Percentiles rank a stretch among this genome's conserved stretches.
Evolutionary conservation across 2,797 vertebrate species (phyloP).

Genomic region (Pampus argenteus): DNA sequence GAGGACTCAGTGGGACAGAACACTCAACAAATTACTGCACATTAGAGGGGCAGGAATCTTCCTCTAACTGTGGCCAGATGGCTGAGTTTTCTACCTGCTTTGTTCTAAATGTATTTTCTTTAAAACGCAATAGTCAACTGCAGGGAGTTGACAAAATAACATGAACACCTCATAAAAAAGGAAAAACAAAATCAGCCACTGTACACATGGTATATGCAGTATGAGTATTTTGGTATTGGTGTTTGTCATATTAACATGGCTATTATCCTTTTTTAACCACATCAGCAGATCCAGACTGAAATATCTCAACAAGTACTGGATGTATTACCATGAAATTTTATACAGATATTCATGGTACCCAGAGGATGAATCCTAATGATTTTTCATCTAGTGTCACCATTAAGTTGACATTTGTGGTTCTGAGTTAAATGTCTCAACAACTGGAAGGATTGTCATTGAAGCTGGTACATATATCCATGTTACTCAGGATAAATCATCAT

Average conservation of each 20-base stretch:
- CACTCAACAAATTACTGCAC: slow-evolving; percentile 66
- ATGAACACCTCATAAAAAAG: neutral
- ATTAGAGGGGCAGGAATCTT: slow-evolving; percentile 43
- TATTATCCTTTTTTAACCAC: slow-evolving; percentile 3
- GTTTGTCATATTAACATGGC: neutral
- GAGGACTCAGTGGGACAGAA: slow-evolving; percentile 57
- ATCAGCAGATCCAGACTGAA: neutral
- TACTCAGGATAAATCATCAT: too few relatives aligned
- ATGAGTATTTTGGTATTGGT: slow-evolving; percentile 8
- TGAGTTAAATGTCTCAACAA: too few relatives aligned
- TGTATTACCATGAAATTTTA: neutral
- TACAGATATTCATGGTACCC: neutral
- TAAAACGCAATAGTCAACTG: slow-evolving; percentile 6
- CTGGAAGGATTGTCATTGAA: too few relatives aligned
- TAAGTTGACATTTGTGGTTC: too few relatives aligned
- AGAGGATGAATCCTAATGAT: neutral
- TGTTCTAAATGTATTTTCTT: slow-evolving; percentile 18
- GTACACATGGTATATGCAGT: neutral
- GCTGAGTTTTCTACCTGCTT: slow-evolving; percentile 28
- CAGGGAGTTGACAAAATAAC: slow-evolving; percentile 15
- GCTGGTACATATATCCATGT: too few relatives aligned
- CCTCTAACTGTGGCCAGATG: slow-evolving; percentile 45
- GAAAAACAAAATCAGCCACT: neutral
- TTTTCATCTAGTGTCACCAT: neutral
- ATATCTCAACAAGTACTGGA: too few relatives aligned